phyloP scores from a whole-genome alignment of 2,113 vertebrate species.

The Galbula dea region DNA sequence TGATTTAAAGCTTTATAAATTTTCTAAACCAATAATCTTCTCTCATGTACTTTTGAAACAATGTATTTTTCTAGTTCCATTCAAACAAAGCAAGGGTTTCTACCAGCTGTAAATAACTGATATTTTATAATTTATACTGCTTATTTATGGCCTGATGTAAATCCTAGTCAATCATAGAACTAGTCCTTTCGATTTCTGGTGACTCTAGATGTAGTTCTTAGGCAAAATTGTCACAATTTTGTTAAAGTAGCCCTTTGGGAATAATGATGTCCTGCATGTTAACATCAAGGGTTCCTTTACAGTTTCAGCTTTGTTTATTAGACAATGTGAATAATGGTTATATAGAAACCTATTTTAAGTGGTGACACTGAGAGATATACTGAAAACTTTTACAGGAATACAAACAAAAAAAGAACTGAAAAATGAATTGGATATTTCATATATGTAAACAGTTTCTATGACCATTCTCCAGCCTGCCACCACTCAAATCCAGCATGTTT shows the following conservation, averaged over 20 bases:
- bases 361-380: not conserved
- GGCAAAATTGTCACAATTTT: not conserved
- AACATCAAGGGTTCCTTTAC: not conserved
- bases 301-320: slow-evolving; percentile 20
- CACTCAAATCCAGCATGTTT: not conserved
- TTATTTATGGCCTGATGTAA: not conserved
- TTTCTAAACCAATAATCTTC: not conserved
- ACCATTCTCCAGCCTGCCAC: not conserved
- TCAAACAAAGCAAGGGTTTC: not conserved
- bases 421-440: not conserved
- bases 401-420: not conserved
- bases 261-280: not conserved
- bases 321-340: not conserved
- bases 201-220: not conserved
- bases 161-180: not conserved
- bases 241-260: not conserved
- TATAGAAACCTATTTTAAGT: not conserved
- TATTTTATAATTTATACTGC: not conserved
- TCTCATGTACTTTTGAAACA: not conserved
- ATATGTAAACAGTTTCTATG: not conserved
- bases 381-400: not conserved
- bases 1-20: not conserved
- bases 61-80: not conserved
- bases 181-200: not conserved
- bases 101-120: not conserved